A percentile compares a stretch with the other conserved stretches of the same genome.
phyloP scores from a whole-genome alignment of 2,797 vertebrate species.

The Luscinia luscinia region DNA sequence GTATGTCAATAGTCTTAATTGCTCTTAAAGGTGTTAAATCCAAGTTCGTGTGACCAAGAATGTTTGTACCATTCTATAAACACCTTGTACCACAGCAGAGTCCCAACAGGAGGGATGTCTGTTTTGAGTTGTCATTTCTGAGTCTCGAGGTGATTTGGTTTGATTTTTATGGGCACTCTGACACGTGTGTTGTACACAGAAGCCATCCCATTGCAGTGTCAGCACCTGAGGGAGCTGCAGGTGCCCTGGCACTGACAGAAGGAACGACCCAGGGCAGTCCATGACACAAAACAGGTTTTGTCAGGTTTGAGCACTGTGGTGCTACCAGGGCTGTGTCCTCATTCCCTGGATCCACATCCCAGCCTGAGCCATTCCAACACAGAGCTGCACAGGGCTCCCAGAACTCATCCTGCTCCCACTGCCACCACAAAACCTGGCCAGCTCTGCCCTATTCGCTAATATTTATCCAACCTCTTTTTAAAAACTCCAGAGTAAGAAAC shows the following conservation, averaged over 20 bases:
- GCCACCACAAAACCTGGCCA: not conserved
- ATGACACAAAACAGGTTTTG: not conserved
- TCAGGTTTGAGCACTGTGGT: not conserved
- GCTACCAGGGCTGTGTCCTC: accelerated
- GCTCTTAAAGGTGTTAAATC: not conserved
- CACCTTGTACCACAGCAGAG: not conserved
- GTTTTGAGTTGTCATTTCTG: not conserved
- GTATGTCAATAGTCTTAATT: not conserved
- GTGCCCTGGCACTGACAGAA: not conserved
- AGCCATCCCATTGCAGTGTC: accelerated
- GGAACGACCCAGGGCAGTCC: not conserved
- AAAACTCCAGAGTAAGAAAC: not conserved
- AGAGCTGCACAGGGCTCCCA: not conserved
- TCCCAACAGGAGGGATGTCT: not conserved
- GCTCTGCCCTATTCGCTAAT: not conserved
- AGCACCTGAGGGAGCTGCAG: not conserved
- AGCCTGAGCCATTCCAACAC: accelerated
- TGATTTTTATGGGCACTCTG: not conserved
- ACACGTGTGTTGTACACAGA: not conserved
- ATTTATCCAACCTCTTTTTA: not conserved
- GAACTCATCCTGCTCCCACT: not conserved
- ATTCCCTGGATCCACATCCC: not conserved
- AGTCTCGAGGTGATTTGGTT: not conserved
- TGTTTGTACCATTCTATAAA: not conserved
- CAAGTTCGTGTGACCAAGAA: not conserved